Evolutionary conservation across 2,888 invertebrate genomes (phyloP).

Genomic region (Escarpia spicata): DNA sequence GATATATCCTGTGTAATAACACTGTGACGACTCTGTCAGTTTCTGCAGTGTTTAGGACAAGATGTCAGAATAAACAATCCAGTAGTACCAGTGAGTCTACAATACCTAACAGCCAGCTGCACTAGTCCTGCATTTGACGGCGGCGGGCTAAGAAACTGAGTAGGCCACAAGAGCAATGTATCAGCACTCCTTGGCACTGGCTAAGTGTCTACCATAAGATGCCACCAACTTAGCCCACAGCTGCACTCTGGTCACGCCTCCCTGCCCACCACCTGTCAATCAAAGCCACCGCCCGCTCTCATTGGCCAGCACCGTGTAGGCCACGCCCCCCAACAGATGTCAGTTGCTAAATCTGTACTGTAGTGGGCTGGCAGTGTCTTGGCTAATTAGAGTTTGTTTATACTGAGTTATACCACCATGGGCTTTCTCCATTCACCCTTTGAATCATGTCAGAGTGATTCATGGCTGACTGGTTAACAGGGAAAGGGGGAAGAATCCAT

Average conservation of each 20-base stretch:
- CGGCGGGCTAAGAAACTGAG: not conserved
- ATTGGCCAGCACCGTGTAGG: not conserved
- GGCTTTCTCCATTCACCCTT: not conserved
- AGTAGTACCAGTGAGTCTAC: not conserved
- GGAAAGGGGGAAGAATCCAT: not conserved
- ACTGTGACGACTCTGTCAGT: not conserved
- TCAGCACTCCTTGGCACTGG: not conserved
- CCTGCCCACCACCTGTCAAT: slow-evolving; percentile 13
- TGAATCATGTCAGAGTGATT: not conserved
- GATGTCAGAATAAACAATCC: slow-evolving; percentile 4
- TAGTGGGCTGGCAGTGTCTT: not conserved
- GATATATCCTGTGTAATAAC: not conserved
- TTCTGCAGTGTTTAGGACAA: not conserved
- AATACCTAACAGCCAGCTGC: not conserved
- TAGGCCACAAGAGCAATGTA: not conserved
- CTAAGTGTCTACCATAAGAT: slow-evolving; percentile 5
- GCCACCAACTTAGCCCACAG: not conserved
- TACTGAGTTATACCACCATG: not conserved
- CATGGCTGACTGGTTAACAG: not conserved
- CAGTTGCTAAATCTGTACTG: not conserved
- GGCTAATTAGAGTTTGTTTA: slow-evolving; percentile 13
- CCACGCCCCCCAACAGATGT: not conserved
- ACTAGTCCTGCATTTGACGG: not conserved
- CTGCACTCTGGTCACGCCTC: not conserved
- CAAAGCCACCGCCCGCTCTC: not conserved